Conservation (phyloP, 2,888 invertebrate species). For the Apodemia zela region DNA sequence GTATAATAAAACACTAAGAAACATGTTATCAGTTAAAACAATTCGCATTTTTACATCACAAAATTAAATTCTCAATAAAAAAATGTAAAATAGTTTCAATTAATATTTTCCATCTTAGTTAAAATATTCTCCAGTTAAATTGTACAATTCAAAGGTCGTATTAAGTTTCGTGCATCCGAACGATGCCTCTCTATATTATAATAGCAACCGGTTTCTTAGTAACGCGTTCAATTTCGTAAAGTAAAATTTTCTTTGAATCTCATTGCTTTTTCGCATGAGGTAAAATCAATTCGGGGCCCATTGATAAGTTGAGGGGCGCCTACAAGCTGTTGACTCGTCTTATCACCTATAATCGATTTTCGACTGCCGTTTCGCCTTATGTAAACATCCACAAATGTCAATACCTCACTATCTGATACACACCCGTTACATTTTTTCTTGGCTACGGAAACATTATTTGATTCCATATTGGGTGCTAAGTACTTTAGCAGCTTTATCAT, state of each 20-base stretch:
- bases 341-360: conserved; percentile 73
- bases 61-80: too few species aligned
- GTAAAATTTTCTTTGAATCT: conserved; percentile 11
- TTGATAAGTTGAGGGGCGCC: conserved; percentile 68
- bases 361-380: conserved; percentile 77
- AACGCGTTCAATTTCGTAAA: neutral
- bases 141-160: conserved; percentile 29
- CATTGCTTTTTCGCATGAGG: conserved; percentile 56
- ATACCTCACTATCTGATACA: conserved; percentile 70
- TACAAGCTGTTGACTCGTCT: conserved; percentile 54
- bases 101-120: too few species aligned
- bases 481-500: conserved; percentile 41
- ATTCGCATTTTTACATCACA: too few species aligned
- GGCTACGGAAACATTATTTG: conserved; percentile 53
- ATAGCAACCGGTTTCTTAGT: conserved; percentile 33
- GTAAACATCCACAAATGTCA: conserved; percentile 72
- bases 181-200: conserved; percentile 29
- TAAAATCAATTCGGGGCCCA: conserved; percentile 45
- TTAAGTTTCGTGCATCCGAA: conserved; percentile 22
- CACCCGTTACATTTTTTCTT: conserved; percentile 58
- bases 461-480: conserved; percentile 56
- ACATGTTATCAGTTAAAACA: too few species aligned
- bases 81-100: conserved; percentile 7
- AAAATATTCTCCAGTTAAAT: too few species aligned
- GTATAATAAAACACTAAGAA: too few species aligned